Base-by-base conservation (phyloP, 1,140 invertebrate species). In the Acromyrmex charruanus region DNA sequence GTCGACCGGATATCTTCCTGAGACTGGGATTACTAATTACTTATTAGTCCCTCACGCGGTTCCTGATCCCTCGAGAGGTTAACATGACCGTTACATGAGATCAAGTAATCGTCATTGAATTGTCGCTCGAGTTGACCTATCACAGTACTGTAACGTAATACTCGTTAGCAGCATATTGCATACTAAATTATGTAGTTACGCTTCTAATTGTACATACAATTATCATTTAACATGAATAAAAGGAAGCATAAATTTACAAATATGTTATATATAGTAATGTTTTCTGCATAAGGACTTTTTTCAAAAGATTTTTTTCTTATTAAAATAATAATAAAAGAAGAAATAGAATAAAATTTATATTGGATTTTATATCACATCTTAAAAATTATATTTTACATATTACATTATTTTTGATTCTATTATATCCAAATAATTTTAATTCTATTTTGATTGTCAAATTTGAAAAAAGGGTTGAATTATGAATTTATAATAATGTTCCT, bases 351-450 rank as follows among this genome's bases (percentile, higher is more conserved):
- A 16, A 65, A 31, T 3, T 65, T 18, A 35, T n/a, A 65, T 66
- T 66, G n/a, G 1, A n/a, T 10, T 39, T 44, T 68, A 39, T 39
- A 39, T 39, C 12, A 44, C 10, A 31, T 16, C 28, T n/a, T 44
- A 68, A 68, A 44, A 68, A 44, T 44, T 68, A 68, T 68, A 68
- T 21, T 44, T 49, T 68, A 2, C 10, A 21, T 68, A 21, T 21
- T 21, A 68, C 1, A 2, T 44, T 63, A 28, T 31, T 14, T 63
- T 63, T 44, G 10, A 25, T 25, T 25, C 58, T 25, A 59, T 59
- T 59, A 9, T 59, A n/a, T 59, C 12, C 9, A 10, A 21, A 25
- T 12, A 25, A 1, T 4, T 59, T 59, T 59, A 12, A 25, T 59
- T 10, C 12, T 4, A 25, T 2, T 59, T 39, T 66, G 63, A 31